Conservation (phyloP, 2,888 invertebrate genomes). For the Oxycera nigricornis region DNA sequence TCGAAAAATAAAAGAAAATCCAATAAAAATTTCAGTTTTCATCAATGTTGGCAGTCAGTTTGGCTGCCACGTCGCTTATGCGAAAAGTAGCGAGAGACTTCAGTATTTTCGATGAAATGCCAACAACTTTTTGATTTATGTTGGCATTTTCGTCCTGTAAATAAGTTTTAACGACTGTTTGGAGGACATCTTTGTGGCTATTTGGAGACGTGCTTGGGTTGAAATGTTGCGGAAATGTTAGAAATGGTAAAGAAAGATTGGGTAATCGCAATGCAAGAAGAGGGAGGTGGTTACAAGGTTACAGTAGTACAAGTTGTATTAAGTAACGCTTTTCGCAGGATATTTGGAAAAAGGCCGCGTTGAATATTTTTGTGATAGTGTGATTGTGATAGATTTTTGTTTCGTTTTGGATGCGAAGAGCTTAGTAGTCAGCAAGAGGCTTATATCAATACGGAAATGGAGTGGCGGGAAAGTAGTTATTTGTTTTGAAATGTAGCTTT, state of each 20-base stretch:
- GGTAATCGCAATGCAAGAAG: neutral
- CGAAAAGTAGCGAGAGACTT: neutral
- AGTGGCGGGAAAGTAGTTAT: neutral
- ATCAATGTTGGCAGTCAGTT: neutral
- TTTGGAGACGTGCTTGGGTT: constrained; percentile 20
- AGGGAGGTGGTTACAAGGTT: neutral
- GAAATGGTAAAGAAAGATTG: neutral
- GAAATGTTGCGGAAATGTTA: neutral
- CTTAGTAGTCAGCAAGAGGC: neutral
- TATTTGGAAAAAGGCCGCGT: neutral
- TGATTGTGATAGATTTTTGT: neutral
- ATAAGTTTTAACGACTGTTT: constrained; percentile 39
- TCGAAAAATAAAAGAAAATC: neutral
- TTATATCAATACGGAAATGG: neutral
- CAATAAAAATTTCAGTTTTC: neutral
- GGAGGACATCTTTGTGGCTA: constrained; percentile 39
- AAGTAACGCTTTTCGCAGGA: neutral
- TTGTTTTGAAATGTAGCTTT: neutral
- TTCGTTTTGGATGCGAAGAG: neutral
- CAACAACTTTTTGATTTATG: constrained; percentile 38
- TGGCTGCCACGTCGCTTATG: too few relatives aligned
- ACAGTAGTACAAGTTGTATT: neutral
- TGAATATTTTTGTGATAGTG: neutral
- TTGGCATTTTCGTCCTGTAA: constrained; percentile 33
- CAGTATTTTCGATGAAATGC: constrained; percentile 12